Base-by-base conservation (phyloP, 2,113 vertebrate genomes). In the Ceuthmochares aereus region DNA sequence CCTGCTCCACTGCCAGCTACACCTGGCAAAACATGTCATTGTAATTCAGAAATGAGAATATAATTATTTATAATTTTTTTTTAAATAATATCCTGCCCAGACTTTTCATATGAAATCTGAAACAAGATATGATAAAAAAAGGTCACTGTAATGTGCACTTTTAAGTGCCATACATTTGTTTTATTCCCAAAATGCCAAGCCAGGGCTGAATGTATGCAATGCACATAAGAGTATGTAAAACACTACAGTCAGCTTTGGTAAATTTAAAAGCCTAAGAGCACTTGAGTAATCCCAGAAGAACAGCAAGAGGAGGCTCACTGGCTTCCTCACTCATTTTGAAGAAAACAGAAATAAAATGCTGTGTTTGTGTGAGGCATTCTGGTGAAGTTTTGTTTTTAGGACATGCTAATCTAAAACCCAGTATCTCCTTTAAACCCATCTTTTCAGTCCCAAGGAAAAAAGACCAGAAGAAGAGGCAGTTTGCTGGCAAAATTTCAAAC, bases 401-500 rank as follows among this genome's bases (percentile, higher is more conserved):
- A 16, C 0, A 10, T 45, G 55, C 55, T 74, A 78, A 81, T 23
- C 36, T 54, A 70, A 87, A 89, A 79, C 63, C n/a, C 80, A 7
- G 7, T n/a, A 40, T 43, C 21, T 75, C 29, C 52, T 88, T 70
- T 59, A 67, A 68, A 87, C 27, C 10, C 12, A 45, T 85, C 16
- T 83, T 76, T 78, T 29, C 21, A 73, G 14, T 60, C 4, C 51
- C 37, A 56, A 56, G 36, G 26, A 51, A 69, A 89, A 82, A 84
- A 40, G 18, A 36, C 14, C 42, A 79, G 32, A 74, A 37, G 47
- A 74, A 37, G 47, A 74, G 26, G 47, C 11, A 73, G 45, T 54
- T 70, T 47, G 12, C 72, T 92, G 84, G 91, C 75, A 87, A 54
- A 83, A 94, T 84, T 91, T 96, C 72, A 90, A 97, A 90, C 69